A percentile compares a stretch with the other conserved stretches of the same genome.
Conservation (phyloP, 2,888 invertebrate species). For the Eupithecia subfuscata region DNA sequence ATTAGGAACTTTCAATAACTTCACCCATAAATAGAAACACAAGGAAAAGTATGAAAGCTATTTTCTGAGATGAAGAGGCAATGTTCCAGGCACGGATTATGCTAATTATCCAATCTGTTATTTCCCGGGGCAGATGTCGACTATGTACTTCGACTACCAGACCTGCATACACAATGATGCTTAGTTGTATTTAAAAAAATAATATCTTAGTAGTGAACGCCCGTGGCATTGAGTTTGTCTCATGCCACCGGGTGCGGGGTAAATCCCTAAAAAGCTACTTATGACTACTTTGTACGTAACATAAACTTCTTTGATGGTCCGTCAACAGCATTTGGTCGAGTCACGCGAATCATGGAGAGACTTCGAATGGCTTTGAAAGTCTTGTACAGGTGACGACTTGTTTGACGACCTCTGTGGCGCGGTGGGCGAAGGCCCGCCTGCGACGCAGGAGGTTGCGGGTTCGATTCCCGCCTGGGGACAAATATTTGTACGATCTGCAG, state of each 20-base stretch:
- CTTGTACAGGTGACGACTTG: no score
- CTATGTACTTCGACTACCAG: constrained; percentile 31
- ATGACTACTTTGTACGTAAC: background rate
- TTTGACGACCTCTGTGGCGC: no score
- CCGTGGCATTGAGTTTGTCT: background rate
- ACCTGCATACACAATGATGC: constrained; percentile 33
- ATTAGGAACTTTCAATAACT: background rate
- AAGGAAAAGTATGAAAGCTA: constrained; percentile 6
- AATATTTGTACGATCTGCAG: no score
- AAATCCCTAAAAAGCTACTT: background rate
- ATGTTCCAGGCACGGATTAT: constrained; percentile 44
- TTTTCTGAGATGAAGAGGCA: constrained; percentile 8
- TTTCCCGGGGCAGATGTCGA: constrained; percentile 30
- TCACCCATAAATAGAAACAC: background rate
- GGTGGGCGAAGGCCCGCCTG: no score
- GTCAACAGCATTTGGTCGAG: background rate
- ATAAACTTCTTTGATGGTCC: background rate
- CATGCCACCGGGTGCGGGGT: background rate
- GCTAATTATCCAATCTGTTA: constrained; percentile 51
- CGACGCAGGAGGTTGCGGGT: no score
- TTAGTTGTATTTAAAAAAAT: background rate
- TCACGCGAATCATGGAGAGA: background rate
- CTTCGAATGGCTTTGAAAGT: background rate
- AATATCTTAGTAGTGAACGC: background rate
- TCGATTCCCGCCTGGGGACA: no score